These are phyloP conservation scores for Drosophila takahashii DNA, from an alignment of 1,140 invertebrate species.

Conservation along the genomic window DNA sequence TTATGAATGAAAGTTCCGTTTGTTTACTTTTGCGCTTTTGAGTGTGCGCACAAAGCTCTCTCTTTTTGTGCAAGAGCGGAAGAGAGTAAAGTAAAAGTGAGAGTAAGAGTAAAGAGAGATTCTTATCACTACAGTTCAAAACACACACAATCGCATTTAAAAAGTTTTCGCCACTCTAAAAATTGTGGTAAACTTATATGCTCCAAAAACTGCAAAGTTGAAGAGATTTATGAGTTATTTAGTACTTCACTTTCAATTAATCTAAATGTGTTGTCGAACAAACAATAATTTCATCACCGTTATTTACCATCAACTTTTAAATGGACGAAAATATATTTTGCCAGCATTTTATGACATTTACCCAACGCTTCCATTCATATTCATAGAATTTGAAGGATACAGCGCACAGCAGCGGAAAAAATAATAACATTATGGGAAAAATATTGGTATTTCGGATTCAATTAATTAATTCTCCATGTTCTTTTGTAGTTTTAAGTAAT, in stretches of 20 bases:
- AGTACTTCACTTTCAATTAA: constrained; percentile 5
- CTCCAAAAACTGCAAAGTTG: background rate
- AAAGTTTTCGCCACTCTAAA: constrained; percentile 34
- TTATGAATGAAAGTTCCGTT: constrained; percentile 80
- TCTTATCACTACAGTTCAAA: constrained; percentile 39
- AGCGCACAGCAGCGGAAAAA: constrained; percentile 1
- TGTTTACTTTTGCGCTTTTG: constrained; percentile 70
- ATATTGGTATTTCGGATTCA: too few relatives aligned
- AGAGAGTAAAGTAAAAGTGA: constrained; percentile 7
- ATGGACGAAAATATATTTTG: constrained; percentile 4
- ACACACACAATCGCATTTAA: constrained; percentile 24
- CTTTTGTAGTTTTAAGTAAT: too few relatives aligned
- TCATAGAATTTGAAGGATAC: background rate
- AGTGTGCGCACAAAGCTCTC: constrained; percentile 41
- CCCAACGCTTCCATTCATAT: constrained; percentile 34
- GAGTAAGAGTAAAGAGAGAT: constrained; percentile 11
- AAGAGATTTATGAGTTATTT: constrained; percentile 8
- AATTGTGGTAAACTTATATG: constrained; percentile 16
- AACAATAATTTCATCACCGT: background rate
- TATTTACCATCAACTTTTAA: constrained; percentile 22
- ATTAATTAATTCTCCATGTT: too few relatives aligned
- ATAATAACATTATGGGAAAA: background rate
- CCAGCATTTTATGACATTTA: constrained; percentile 31
- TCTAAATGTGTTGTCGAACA: background rate
- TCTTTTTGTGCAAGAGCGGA: background rate